A percentile compares a stretch with the other conserved stretches of the same genome.
phyloP scores from a whole-genome alignment of 2,888 invertebrate genomes.

The Neoitamus cyanurus region DNA sequence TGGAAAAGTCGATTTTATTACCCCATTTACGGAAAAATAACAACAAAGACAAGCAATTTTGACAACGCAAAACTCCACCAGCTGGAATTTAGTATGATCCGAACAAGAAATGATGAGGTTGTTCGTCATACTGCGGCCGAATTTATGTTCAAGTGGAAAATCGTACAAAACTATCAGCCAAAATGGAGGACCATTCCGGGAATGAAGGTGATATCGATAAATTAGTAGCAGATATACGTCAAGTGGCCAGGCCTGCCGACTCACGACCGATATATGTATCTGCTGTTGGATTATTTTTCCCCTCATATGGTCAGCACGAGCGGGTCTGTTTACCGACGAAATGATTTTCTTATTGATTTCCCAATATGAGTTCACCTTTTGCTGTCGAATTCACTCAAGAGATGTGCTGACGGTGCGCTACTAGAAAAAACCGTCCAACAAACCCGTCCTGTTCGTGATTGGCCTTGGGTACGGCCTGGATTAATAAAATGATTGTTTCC shows the following conservation, averaged over 20 bases:
- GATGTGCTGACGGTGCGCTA: neutral
- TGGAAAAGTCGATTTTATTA: conserved; percentile 39
- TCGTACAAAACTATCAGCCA: conserved; percentile 10
- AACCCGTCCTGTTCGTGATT: neutral
- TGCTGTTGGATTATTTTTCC: neutral
- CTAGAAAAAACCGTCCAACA: neutral
- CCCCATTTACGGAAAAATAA: conserved; percentile 45
- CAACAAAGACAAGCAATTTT: conserved; percentile 42
- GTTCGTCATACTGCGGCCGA: conserved; percentile 4
- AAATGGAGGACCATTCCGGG: neutral
- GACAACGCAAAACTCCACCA: conserved; percentile 20
- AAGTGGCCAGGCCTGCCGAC: neutral
- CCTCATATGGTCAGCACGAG: neutral
- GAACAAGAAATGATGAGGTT: conserved; percentile 23
- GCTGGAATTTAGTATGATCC: conserved; percentile 35
- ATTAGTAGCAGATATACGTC: conserved; percentile 30
- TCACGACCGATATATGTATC: neutral
- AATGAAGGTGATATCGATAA: conserved; percentile 23
- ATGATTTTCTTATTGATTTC: neutral
- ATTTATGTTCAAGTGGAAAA: conserved; percentile 34
- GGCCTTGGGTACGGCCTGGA: neutral
- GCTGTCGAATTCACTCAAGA: neutral
- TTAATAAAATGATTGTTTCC: neutral
- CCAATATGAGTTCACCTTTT: neutral
- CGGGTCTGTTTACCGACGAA: neutral